Percentiles rank a stretch among this genome's conserved stretches.
Evolutionary conservation across 2,797 vertebrate species (phyloP).

Genomic region (Neoniphon sammara): DNA sequence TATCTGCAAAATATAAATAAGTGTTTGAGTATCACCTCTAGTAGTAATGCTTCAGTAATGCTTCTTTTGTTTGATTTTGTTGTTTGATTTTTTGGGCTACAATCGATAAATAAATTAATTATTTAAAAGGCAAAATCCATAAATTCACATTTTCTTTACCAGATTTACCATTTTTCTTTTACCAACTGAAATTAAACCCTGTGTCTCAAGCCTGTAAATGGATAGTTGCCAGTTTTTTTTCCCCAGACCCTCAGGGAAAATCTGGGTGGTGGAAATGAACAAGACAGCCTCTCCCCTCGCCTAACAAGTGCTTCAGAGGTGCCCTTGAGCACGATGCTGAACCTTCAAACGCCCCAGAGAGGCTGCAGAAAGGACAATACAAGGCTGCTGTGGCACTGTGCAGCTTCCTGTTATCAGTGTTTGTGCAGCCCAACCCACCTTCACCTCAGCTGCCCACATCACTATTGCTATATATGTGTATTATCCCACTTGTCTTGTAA

Average conservation of each 20-base stretch:
- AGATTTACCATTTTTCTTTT: too few relatives aligned
- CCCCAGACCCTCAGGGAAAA: not conserved
- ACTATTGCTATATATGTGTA: not conserved
- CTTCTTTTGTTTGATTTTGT: too few relatives aligned
- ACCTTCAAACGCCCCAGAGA: not conserved
- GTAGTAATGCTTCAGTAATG: too few relatives aligned
- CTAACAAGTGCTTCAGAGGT: not conserved
- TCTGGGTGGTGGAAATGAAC: not conserved
- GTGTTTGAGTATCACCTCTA: not conserved
- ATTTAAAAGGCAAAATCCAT: too few relatives aligned
- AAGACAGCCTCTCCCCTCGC: too few relatives aligned
- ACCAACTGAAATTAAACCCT: too few relatives aligned
- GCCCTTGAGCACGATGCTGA: not conserved
- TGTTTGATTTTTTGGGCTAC: too few relatives aligned
- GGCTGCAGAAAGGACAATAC: not conserved
- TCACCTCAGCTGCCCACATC: not conserved
- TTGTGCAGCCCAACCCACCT: not conserved
- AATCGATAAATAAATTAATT: too few relatives aligned
- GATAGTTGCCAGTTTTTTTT: not conserved
- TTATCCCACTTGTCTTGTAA: not conserved
- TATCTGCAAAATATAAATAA: not conserved
- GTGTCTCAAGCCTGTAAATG: not conserved
- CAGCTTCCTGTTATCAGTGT: not conserved
- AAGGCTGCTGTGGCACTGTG: not conserved
- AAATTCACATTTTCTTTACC: too few relatives aligned